Evolutionary conservation across 2,113 vertebrate species (phyloP), one percentile per base, ranked within the genome.

Genomic region (Fregetta grallaria): DNA sequence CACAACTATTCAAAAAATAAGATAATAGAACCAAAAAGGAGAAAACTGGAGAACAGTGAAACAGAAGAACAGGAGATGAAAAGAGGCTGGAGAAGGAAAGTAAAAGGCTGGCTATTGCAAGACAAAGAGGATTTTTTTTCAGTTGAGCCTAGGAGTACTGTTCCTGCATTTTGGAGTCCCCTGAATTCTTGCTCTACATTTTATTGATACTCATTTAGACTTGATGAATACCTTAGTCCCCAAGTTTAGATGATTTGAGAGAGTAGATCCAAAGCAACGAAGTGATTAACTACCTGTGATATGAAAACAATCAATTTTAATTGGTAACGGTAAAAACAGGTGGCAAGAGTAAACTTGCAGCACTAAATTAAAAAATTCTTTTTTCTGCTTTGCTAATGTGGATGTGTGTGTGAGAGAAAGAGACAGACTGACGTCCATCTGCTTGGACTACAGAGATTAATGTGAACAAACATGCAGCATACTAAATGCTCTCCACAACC

Each of bases 371-470:
- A 93, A 97, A 65, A 75, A 63, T 19, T 56, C 22, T 62, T 88
- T 83, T 86, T 91, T 66, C 12, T 96, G 56, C 56, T 52, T 93
- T 91, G 66, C 47, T 91, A 84, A 49, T 78, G 40, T 82, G 66
- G 34, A 67, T 4, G 77, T 44, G 71, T 78, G 55, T 55, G 58
- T 22, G 53, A 7, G 50, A 32, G 38, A 38, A 17, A 45, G 86
- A 55, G 91, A 88, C 86, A 90, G 84, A 92, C 86, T 93, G 93
- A 92, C 80, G 65, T 96, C 93, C 92, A 92, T 95, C 93, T 96
- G 88, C 84, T 96, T 95, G 94, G 88, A 94, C 93, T 94, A 75
- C 32, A 63, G 84, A 93, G 95, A 92, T 59, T 77, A 66, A 88
- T n/a, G 27, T 47, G 82, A 95, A 82, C 63, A 78, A 94, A 63